These are phyloP conservation scores for Lysiphlebus fabarum DNA, from an alignment of 1,140 invertebrate genomes.

Conservation along the genomic window DNA sequence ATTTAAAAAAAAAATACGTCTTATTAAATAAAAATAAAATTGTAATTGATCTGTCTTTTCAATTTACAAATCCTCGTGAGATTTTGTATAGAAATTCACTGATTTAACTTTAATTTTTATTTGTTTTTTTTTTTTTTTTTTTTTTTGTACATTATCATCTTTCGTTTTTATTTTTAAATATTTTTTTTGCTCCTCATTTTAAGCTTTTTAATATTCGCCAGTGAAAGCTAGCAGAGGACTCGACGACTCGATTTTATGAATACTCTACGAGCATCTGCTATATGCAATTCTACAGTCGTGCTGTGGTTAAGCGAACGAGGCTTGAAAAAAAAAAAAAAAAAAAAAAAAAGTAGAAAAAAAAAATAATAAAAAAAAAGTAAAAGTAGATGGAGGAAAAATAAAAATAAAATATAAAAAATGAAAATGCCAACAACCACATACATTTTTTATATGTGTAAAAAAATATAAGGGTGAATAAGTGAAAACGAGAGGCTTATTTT, in stretches of 20 bases:
- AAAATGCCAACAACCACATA: too few species aligned
- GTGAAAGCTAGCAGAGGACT: background rate
- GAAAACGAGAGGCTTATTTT: background rate
- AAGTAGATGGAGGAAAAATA: too few species aligned
- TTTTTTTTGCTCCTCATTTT: constrained; percentile 6
- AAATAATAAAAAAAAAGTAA: too few species aligned
- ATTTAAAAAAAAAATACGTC: background rate
- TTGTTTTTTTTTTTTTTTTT: background rate
- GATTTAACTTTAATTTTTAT: constrained; percentile 4
- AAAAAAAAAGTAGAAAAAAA: too few species aligned
- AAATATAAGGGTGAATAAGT: background rate
- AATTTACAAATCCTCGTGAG: constrained; percentile 9
- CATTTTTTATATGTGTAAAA: background rate
- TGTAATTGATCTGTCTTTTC: constrained; percentile 5
- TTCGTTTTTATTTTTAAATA: background rate
- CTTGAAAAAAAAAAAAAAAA: background rate
- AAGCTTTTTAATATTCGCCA: constrained; percentile 21
- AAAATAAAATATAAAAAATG: too few species aligned
- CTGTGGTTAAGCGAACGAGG: constrained; percentile 2
- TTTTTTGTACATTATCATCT: background rate
- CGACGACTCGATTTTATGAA: constrained; percentile 19
- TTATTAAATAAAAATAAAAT: too few species aligned
- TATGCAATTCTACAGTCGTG: background rate
- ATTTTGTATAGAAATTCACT: constrained; percentile 6
- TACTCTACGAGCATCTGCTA: constrained; percentile 7